phyloP scores from a whole-genome alignment of 2,888 invertebrate genomes.

The Acleris emargana region DNA sequence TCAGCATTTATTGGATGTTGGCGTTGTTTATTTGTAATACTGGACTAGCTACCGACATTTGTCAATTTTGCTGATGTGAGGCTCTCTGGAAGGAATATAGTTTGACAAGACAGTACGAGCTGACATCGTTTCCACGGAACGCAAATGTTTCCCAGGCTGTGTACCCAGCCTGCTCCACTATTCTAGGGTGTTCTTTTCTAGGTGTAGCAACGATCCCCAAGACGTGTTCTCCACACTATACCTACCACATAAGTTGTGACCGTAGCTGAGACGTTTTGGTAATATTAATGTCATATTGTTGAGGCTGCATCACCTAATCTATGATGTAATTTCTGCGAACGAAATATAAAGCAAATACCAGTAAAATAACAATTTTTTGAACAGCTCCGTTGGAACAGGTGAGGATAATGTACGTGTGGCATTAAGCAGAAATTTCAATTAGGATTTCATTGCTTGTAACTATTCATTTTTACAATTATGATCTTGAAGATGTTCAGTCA shows the following conservation, averaged over 20 bases:
- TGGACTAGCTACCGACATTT: conserved; percentile 68
- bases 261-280: conserved; percentile 73
- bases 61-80: conserved; percentile 72
- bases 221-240: conserved; percentile 61
- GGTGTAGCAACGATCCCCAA: conserved; percentile 72
- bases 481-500: conserved; percentile 50
- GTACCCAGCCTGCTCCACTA: conserved; percentile 63
- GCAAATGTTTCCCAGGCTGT: conserved; percentile 48
- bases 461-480: conserved; percentile 53
- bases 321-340: conserved; percentile 79
- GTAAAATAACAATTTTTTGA: conserved; percentile 81
- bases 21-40: conserved; percentile 76
- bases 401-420: conserved; percentile 80
- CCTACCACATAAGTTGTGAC: conserved; percentile 68
- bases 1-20: conserved; percentile 77
- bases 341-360: conserved; percentile 68
- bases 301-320: conserved; percentile 76
- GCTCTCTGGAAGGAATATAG: conserved; percentile 59
- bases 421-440: conserved; percentile 58
- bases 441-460: conserved; percentile 60
- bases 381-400: conserved; percentile 82
- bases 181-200: conserved; percentile 84
- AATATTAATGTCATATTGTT: conserved; percentile 79
- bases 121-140: conserved; percentile 52
- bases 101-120: conserved; percentile 56